Percentiles rank a stretch among this genome's conserved stretches.
phyloP scores from a whole-genome alignment of 1,140 invertebrate genomes.

The Carcinoscorpius rotundicauda region DNA sequence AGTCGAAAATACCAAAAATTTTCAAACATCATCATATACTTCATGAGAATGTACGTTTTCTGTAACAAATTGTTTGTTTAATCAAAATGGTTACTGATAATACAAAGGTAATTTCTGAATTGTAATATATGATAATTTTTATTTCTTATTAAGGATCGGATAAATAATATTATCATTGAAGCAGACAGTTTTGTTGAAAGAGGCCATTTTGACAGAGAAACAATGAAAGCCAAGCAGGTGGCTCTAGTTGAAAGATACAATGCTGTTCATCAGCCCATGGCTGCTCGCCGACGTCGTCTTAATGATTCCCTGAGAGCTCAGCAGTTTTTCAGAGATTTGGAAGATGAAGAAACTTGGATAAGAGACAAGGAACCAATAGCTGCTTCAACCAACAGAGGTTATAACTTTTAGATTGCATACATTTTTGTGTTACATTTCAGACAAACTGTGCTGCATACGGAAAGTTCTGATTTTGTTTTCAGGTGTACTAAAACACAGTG shows the following conservation, averaged over 20 bases:
- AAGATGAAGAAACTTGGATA: slow-evolving; percentile 99
- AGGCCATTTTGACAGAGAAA: slow-evolving; percentile 94
- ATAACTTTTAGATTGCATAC: too few relatives aligned
- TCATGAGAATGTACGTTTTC: too few relatives aligned
- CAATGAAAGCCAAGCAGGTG: slow-evolving; percentile 71
- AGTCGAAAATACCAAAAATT: too few relatives aligned
- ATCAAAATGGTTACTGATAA: too few relatives aligned
- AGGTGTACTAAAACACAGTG: too few relatives aligned
- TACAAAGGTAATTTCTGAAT: too few relatives aligned
- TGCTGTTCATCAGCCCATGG: slow-evolving; percentile 74
- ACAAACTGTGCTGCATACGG: too few relatives aligned
- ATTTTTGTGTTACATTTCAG: too few relatives aligned
- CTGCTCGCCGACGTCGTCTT: slow-evolving; percentile 73
- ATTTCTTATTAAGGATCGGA: slow-evolving; percentile 54
- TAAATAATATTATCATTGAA: slow-evolving; percentile 74
- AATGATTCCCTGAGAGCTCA: slow-evolving; percentile 88
- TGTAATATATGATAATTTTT: neutral
- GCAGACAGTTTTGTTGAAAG: slow-evolving; percentile 78
- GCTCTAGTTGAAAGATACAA: slow-evolving; percentile 30
- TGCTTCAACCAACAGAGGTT: slow-evolving; percentile 86
- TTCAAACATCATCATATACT: too few relatives aligned
- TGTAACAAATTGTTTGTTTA: too few relatives aligned
- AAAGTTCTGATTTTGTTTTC: neutral
- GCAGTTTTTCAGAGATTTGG: slow-evolving; percentile 91
- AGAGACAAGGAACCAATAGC: slow-evolving; percentile 98